A percentile compares a stretch with the other conserved stretches of the same genome.
phyloP scores from a whole-genome alignment of 1,140 invertebrate species.

The Oryzaephilus surinamensis region DNA sequence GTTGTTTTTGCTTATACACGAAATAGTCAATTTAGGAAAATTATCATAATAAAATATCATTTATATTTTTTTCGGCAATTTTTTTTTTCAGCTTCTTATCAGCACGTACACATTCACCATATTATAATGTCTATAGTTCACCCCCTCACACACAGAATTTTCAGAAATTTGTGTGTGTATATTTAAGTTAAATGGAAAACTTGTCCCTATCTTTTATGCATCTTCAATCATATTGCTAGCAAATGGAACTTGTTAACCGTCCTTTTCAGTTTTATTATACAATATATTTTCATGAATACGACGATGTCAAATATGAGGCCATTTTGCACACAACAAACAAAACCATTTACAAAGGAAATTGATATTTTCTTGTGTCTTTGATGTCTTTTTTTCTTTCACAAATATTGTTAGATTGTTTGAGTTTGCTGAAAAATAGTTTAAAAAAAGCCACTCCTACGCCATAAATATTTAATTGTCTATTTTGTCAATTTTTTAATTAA shows the following conservation, averaged over 20 bases:
- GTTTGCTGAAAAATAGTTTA: neutral
- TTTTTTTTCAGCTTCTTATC: neutral
- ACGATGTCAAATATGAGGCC: conserved; percentile 11
- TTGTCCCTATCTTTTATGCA: conserved; percentile 13
- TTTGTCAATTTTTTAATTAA: too few species aligned
- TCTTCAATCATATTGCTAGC: conserved; percentile 12
- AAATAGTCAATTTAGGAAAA: too few species aligned
- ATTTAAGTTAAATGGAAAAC: too few species aligned
- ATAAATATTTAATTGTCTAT: neutral
- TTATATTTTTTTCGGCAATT: neutral
- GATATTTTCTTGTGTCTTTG: conserved; percentile 10
- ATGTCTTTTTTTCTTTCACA: too few species aligned
- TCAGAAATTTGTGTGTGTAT: too few species aligned
- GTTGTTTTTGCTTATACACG: too few species aligned
- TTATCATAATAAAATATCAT: neutral
- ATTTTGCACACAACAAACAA: conserved; percentile 11
- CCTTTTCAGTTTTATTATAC: conserved; percentile 5
- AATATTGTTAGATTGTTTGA: neutral
- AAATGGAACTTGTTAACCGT: conserved; percentile 11
- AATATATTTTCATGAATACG: conserved; percentile 2
- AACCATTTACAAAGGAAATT: conserved; percentile 10
- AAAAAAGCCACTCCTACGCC: neutral
- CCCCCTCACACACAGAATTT: too few species aligned
- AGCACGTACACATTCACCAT: neutral
- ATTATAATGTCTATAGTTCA: too few species aligned